Percentiles rank a stretch among this genome's conserved stretches.
Evolutionary conservation across 2,797 vertebrate genomes (phyloP).

Genomic region (Nannoperca australis): DNA sequence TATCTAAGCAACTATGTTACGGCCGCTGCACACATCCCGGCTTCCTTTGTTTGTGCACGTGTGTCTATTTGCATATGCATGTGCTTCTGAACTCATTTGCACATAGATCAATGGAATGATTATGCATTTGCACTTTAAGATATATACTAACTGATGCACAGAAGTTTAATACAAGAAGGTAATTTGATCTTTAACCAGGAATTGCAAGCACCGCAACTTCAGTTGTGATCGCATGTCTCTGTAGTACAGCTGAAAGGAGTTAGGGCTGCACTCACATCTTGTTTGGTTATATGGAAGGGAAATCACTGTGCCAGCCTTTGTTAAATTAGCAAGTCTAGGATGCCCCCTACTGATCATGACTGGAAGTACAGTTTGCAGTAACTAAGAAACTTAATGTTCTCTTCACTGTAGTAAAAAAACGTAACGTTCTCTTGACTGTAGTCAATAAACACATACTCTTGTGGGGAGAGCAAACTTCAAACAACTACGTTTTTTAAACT

Average conservation of each 20-base stretch:
- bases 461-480: neutral
- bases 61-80: neutral
- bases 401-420: no score
- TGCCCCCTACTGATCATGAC: slow-evolving; percentile 52
- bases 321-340: slow-evolving; percentile 25
- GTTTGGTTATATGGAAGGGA: slow-evolving; percentile 6
- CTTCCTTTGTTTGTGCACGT: slow-evolving; percentile 17
- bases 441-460: neutral
- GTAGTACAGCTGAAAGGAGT: neutral
- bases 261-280: slow-evolving; percentile 6
- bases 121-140: neutral
- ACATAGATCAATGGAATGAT: neutral
- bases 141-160: neutral
- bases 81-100: slow-evolving; percentile 4
- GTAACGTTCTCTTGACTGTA: neutral
- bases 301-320: neutral
- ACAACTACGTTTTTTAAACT: neutral
- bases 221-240: neutral
- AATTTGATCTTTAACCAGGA: neutral
- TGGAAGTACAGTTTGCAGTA: slow-evolving; percentile 6
- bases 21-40: slow-evolving; percentile 1
- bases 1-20: slow-evolving; percentile 42
- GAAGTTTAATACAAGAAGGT: neutral
- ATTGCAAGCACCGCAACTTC: neutral
- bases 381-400: neutral